Base-by-base conservation (phyloP, 2,888 invertebrate species). In the Macrosoma leucophasiata region DNA sequence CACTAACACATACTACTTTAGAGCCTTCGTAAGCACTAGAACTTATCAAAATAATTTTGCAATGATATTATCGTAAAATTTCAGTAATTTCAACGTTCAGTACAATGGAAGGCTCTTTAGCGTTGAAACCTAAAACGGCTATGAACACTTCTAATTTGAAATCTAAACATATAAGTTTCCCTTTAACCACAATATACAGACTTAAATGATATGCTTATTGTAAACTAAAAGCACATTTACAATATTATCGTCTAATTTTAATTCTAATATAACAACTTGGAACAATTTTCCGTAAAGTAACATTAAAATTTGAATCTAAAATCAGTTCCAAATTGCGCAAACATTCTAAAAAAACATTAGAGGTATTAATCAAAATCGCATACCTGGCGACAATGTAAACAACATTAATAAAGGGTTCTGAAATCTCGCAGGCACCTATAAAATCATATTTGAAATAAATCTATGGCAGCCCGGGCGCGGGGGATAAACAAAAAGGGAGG, bases 351-450 rank as follows among this genome's bases (percentile, higher is more conserved):
- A 33, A 29, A 44, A 38, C 26, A 42, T n/a, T 39, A 65, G 69
- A 71, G 62, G 54, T 76, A 76, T 68, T 68, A 77, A 68, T 43
- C 61, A 66, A 74, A 73, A 75, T 77, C 66, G 78, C 82, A 81
- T 84, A 84, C 84, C 84, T 84, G 84, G 84, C 84, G 84, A 84
- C 84, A 82, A 84, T 84, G 84, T 84, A 84, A 84, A 84, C 84
- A 84, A 84, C 82, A 81, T 75, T 81, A 77, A 82, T 54, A 77
- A 81, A 81, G 77, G 81, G 75, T 72, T 75, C 65, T 72, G 70
- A 61, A 67, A 69, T 69, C 78, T 68, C 79, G 74, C 84, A 84
- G 82, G 82, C 82, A 82, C 84, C 84, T 84, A 84, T 66, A 72
- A 79, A 82, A 82, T 78, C 63, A 81, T 79, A 81, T 72, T 55